Percentiles rank a stretch among this genome's conserved stretches.
phyloP scores from a whole-genome alignment of 2,113 vertebrate species.

The Corapipo altera region DNA sequence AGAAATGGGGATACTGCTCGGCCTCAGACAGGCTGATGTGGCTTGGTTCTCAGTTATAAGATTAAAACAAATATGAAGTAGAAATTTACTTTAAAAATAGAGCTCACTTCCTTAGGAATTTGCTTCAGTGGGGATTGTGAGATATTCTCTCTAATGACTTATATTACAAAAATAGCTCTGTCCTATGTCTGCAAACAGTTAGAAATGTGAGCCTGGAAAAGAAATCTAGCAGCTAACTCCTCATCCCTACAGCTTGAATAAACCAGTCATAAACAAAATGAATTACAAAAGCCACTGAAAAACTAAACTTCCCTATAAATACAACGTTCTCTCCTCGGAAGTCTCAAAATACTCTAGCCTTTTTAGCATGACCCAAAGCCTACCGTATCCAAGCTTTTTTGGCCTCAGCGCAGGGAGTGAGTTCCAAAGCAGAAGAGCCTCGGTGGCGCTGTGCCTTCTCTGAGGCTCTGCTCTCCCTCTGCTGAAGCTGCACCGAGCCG shows the following conservation, averaged over 20 bases:
- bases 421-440: background rate
- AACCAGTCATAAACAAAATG: background rate
- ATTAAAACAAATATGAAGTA: background rate
- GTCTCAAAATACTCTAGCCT: background rate
- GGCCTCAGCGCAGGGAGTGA: background rate
- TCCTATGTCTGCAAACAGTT: background rate
- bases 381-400: background rate
- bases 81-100: conserved; percentile 14
- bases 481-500: fast-evolving
- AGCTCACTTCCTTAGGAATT: background rate
- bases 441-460: background rate
- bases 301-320: background rate
- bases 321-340: background rate
- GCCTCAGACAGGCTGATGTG: background rate
- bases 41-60: background rate
- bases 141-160: conserved; percentile 23
- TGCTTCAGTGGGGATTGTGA: background rate
- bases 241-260: background rate
- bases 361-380: background rate
- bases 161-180: conserved; percentile 33
- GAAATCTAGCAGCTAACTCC: background rate
- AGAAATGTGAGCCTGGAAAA: conserved; percentile 13
- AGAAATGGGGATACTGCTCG: background rate
- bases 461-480: fast-evolving
- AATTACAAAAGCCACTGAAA: background rate